Base-by-base conservation (phyloP, 2,888 invertebrate species). In the Drosophila nr. perissopoda region DNA sequence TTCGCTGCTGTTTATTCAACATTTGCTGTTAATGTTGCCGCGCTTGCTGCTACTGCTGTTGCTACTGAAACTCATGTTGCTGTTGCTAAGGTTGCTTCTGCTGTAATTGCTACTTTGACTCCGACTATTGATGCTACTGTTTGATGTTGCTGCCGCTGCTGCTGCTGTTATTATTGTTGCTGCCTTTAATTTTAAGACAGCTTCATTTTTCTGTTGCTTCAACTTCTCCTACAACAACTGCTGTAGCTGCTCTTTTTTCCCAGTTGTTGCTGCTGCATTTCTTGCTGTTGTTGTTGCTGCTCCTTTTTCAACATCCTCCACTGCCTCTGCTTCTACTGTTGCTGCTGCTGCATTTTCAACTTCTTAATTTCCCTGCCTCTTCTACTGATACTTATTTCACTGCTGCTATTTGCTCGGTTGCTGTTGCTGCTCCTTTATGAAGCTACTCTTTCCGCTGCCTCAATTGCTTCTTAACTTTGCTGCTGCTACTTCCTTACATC, bases 281-380 rank as follows among this genome's bases (percentile, higher is more conserved):
- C 7, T 13, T 42, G 42, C 7, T 42, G 13, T 46, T 21, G 46
- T 21, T 46, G 46, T 7, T 21, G 13, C 7, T 7, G 48, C 40
- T 49, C 21, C 16, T 21, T 33, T n/a, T 13, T 13, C 52, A n/a
- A 16, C 21, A 16, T 18, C 18, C 13, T 21, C 10, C 16, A 21
- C n/a, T 21, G 29, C 40, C 40, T 5, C 29, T 31, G 27, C 40
- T 34, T 33, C 52, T 34, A 18, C 36, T 52, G 13, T 36, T 34
- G 42, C 27, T 42, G 49, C 29, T 65, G 53, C 34, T 62, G 53
- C 59, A 38, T 51, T 16, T 49, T 18, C 31, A 18, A 31, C 31
- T n/a, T 33, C 34, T 18, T 18, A 38, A 38, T 38, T 8, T 38
- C 38, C 8, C 33, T 29, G 29, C 18, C 38, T 34, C 52, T 61